Evolutionary conservation across 2,888 invertebrate genomes (phyloP).

Genomic region (Meliscaeva auricollis): DNA sequence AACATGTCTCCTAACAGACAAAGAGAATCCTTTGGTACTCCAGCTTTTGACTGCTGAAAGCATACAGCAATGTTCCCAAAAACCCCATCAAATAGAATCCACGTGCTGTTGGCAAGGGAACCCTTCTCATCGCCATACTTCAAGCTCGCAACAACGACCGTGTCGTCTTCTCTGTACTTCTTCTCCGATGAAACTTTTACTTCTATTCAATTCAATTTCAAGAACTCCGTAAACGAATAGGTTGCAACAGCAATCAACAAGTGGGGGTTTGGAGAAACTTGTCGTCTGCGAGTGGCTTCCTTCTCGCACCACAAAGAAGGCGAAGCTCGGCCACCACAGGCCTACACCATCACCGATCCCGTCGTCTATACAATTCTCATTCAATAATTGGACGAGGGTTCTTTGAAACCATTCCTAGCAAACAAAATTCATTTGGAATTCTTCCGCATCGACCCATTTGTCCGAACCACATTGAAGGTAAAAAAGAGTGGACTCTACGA

Average conservation of each 20-base stretch:
- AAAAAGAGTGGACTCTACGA: conserved; percentile 92
- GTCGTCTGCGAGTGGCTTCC: conserved; percentile 94
- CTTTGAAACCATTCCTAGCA: conserved; percentile 96
- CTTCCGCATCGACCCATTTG: conserved; percentile 99
- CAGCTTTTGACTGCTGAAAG: conserved; percentile 95
- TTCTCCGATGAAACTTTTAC: conserved; percentile 98
- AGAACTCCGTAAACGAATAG: conserved; percentile 93
- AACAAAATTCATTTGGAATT: conserved; percentile 98
- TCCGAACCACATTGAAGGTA: conserved; percentile 91
- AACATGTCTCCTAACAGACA: conserved; percentile 96
- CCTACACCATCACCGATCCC: conserved; percentile 98
- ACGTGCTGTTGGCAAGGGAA: conserved; percentile 97
- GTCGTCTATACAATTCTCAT: conserved; percentile 97
- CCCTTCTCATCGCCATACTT: conserved; percentile 96
- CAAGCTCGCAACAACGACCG: conserved; percentile 99
- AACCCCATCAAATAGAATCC: conserved; percentile 96
- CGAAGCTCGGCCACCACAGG: conserved; percentile 91
- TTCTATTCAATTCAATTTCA: conserved; percentile 88
- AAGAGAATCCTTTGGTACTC: conserved; percentile 96
- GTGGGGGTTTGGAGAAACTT: conserved; percentile 98
- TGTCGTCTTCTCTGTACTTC: conserved; percentile 95
- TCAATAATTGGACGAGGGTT: conserved; percentile 91
- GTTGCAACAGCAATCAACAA: conserved; percentile 93
- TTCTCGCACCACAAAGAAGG: conserved; percentile 95
- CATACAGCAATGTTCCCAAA: conserved; percentile 97